Percentiles rank a stretch among this genome's conserved stretches.
Evolutionary conservation across 2,797 vertebrate genomes (phyloP).

Genomic region (Acrocephalus scirpaceus): DNA sequence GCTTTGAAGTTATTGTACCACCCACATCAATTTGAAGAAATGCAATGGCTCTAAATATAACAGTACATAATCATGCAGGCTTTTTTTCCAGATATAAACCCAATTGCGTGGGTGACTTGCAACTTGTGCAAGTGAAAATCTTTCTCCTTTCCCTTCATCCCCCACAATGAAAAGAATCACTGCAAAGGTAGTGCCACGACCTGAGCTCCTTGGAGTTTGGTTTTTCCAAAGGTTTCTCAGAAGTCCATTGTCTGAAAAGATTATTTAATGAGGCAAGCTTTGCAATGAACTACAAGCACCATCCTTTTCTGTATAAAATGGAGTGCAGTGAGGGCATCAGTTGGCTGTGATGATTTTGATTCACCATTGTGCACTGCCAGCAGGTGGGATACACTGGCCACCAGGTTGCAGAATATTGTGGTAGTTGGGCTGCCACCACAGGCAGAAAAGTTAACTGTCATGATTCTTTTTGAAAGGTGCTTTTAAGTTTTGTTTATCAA

Average conservation of each 20-base stretch:
- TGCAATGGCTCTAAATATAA: background rate
- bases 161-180: background rate
- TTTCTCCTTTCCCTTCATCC: background rate
- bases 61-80: background rate
- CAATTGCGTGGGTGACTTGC: background rate
- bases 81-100: background rate
- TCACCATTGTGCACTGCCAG: background rate
- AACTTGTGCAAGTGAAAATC: background rate
- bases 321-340: accelerated
- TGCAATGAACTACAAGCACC: background rate
- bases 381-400: accelerated
- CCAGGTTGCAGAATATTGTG: background rate
- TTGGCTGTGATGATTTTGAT: background rate
- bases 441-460: background rate
- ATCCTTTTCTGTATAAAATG: background rate
- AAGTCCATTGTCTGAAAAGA: background rate
- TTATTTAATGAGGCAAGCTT: background rate
- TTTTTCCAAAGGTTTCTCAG: background rate
- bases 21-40: background rate
- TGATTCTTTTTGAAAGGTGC: background rate
- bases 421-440: background rate
- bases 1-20: background rate
- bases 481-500: background rate
- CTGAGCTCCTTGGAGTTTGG: background rate
- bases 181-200: accelerated